Conservation (phyloP, 2,797 vertebrate genomes). For the Sebastes dallii region DNA sequence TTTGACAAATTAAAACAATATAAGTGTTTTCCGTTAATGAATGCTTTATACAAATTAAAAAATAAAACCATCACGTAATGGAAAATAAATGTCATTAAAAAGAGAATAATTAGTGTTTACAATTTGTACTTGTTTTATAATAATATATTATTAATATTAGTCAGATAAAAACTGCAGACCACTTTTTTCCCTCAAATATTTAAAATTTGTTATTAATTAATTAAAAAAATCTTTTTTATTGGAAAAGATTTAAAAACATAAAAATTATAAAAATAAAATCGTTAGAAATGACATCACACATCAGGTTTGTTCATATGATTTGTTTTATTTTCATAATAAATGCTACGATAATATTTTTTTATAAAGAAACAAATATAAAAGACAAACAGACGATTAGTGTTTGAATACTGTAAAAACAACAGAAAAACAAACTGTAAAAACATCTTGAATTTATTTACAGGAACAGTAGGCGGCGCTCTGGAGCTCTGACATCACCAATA, state of each 20-base stretch:
- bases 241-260: no score
- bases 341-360: slow-evolving; percentile 43
- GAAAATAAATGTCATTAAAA: no score
- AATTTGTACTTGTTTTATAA: no score
- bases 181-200: background rate
- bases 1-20: background rate
- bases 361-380: slow-evolving; percentile 61
- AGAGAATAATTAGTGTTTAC: no score
- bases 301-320: background rate
- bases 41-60: background rate
- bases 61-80: no score
- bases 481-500: slow-evolving; percentile 15
- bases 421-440: background rate
- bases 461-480: slow-evolving; percentile 46
- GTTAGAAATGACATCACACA: background rate
- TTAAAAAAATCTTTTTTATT: background rate
- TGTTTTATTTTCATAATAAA: slow-evolving; percentile 68
- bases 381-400: slow-evolving; percentile 53
- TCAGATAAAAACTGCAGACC: background rate
- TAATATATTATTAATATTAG: no score
- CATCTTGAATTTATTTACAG: slow-evolving; percentile 53
- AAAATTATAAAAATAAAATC: background rate
- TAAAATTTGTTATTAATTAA: background rate
- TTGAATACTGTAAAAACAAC: background rate
- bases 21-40: background rate